Evolutionary conservation across 2,113 vertebrate species (phyloP).

Genomic region (Barbus barbus): DNA sequence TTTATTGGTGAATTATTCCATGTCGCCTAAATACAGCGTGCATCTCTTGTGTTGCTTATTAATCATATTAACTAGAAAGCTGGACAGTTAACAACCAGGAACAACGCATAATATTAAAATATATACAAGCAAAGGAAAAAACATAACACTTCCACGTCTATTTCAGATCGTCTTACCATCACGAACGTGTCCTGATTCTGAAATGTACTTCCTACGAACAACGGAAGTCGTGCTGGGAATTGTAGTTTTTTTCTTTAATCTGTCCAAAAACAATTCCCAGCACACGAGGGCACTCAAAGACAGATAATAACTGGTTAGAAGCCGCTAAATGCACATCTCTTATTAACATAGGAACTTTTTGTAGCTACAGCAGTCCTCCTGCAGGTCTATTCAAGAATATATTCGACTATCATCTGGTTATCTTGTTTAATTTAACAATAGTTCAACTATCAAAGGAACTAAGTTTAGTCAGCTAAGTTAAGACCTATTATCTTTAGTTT

Average conservation of each 20-base stretch:
- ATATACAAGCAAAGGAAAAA: not conserved
- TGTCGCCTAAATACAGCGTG: too few species aligned
- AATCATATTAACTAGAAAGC: not conserved
- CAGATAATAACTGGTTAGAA: not conserved
- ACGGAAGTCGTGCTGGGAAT: not conserved
- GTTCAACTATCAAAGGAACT: too few species aligned
- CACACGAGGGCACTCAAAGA: constrained; percentile 27
- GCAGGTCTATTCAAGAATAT: too few species aligned
- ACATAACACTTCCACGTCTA: not conserved
- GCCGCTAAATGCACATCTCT: too few species aligned
- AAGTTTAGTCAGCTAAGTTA: not conserved
- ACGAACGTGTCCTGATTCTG: constrained; percentile 17
- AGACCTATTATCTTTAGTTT: not conserved
- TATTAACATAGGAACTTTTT: not conserved
- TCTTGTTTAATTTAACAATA: too few species aligned
- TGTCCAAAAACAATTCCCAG: not conserved
- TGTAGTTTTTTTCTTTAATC: constrained; percentile 16
- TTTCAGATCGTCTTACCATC: constrained; percentile 49
- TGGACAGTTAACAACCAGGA: not conserved
- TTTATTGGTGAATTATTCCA: not conserved
- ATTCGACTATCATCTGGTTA: not conserved
- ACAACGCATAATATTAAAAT: not conserved
- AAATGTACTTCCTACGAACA: constrained; percentile 27
- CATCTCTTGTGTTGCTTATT: too few species aligned
- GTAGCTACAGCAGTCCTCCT: not conserved